Percentiles rank a stretch among this genome's conserved stretches.
Conservation (phyloP, 2,888 invertebrate species). For the Palloptera scutellata region DNA sequence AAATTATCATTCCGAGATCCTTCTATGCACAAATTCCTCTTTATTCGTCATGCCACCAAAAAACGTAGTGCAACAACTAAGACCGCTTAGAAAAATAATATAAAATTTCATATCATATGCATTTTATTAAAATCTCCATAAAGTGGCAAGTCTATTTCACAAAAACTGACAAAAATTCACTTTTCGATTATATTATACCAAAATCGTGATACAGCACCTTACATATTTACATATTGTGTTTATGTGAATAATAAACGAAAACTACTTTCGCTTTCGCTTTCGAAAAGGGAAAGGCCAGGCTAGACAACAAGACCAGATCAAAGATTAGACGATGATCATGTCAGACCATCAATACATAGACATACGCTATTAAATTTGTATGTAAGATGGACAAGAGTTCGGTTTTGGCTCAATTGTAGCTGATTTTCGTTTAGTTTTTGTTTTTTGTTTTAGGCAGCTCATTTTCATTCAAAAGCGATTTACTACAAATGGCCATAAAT, state of each 20-base stretch:
- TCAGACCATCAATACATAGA: conserved; percentile 19
- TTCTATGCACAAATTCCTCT: too few species aligned
- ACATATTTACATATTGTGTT: background rate
- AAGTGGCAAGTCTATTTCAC: too few species aligned
- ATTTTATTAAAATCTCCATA: too few species aligned
- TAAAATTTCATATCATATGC: too few species aligned
- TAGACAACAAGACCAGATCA: conserved; percentile 19
- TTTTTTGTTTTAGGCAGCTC: background rate
- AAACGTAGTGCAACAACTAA: too few species aligned
- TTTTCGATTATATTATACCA: too few species aligned
- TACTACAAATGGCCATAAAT: conserved; percentile 20
- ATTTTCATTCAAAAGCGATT: conserved; percentile 18
- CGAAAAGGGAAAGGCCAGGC: conserved; percentile 29
- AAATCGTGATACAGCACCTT: too few species aligned
- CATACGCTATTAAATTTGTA: conserved; percentile 5
- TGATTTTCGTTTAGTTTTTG: background rate
- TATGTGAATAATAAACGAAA: background rate
- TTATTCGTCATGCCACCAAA: too few species aligned
- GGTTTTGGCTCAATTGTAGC: background rate
- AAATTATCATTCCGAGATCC: too few species aligned
- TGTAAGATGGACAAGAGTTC: background rate
- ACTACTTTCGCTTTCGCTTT: conserved; percentile 28
- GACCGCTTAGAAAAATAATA: too few species aligned
- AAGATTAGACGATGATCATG: conserved; percentile 13
- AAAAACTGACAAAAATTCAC: too few species aligned